Base-by-base conservation (phyloP, 2,888 invertebrate species). In the Tupiocoris notatus region DNA sequence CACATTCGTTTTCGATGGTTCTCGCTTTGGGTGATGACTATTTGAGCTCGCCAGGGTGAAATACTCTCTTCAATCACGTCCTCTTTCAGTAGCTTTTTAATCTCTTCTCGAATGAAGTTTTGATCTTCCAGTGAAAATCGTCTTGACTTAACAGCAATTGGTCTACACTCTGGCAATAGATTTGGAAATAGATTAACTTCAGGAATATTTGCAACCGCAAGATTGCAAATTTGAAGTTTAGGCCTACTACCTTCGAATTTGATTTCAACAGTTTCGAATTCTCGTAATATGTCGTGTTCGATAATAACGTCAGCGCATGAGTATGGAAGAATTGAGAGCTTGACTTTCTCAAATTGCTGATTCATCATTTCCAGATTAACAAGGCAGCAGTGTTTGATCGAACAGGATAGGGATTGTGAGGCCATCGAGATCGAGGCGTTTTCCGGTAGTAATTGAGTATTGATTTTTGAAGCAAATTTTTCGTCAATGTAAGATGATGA, bases 1-100 rank as follows among this genome's bases (percentile, higher is more conserved):
- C n/a, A 12, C 61, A 61, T 61, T 9, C 61, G 61, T 18, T 61
- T 61, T 17, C 18, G 9, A 61, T 61, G 61, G 61, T 61, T 61
- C 17, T 61, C 61, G 17, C 17, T 61, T 61, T 7, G 9, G 17
- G 17, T 17, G 17, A 61, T 18, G 17, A 61, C n/a, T 18, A 18
- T 18, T 17, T 61, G 61, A 16, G 61, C 61, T 17, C 61, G n/a
- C 61, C 61, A 61, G 9, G 61, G 61, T 7, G 61, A 61, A 17
- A 7, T 61, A 61, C 61, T 61, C 17, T 61, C 61, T 61, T 61
- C 61, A 61, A 61, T 61, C 17, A 61, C 18, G 7, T 17, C 18
- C 9, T 61, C 18, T 61, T 61, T 12, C 7, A 61, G 61, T 17
- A 61, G 61, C 17, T 61, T 61, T 17, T 61, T 17, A 7, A 61